Conservation (phyloP, 2,113 vertebrate species). For the Dolichotis patagonum region DNA sequence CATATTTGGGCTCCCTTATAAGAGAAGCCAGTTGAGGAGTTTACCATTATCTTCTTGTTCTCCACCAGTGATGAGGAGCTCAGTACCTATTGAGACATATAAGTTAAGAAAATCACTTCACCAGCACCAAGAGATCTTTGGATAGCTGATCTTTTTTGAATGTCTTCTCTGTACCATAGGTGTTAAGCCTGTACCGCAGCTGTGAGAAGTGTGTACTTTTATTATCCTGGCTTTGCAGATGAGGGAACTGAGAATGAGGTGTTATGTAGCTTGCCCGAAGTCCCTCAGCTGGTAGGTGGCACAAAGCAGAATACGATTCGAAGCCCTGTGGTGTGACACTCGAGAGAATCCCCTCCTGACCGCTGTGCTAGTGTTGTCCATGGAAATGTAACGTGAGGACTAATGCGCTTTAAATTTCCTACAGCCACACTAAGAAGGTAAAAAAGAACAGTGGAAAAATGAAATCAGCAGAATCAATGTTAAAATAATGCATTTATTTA, state of each 20-base stretch:
- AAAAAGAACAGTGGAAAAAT: not conserved
- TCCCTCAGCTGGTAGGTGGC: not conserved
- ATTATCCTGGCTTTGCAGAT: not conserved
- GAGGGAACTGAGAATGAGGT: not conserved
- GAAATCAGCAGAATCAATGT: not conserved
- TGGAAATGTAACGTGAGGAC: not conserved
- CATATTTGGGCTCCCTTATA: not conserved
- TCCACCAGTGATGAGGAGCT: not conserved
- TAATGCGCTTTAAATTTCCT: not conserved
- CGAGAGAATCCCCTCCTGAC: not conserved
- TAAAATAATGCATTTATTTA: conserved; percentile 6
- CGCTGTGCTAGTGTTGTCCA: accelerated
- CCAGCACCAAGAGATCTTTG: not conserved
- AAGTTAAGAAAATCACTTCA: not conserved
- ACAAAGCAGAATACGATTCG: no score
- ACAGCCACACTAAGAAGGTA: not conserved
- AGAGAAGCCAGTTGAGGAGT: not conserved
- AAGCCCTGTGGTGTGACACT: not conserved
- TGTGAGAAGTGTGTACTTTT: not conserved
- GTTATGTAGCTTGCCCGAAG: not conserved
- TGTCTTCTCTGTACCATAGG: not conserved
- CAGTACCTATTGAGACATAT: not conserved
- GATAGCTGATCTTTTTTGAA: not conserved
- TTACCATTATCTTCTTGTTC: not conserved
- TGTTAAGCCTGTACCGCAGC: not conserved